Base-by-base conservation (phyloP, 1,140 invertebrate species). In the Bombus cullumanus region DNA sequence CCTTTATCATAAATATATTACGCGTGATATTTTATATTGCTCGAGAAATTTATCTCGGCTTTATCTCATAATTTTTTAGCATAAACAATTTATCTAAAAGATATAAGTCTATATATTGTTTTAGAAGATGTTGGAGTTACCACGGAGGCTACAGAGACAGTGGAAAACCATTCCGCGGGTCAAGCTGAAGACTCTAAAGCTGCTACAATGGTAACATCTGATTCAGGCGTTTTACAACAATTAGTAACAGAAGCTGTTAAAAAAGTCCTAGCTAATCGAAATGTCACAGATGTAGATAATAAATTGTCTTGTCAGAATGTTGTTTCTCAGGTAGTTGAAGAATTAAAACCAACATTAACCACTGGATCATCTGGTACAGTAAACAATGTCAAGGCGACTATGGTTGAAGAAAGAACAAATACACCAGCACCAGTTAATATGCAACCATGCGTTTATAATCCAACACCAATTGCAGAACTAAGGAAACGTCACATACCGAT, bases 381-480 rank as follows among this genome's bases (percentile, higher is more conserved):
- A 3, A 72, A 88, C 59, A 84, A 72, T 10, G 18, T 53, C 62
- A 31, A 71, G 3, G 9, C 72, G 0, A 72, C 53, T 39, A 79
- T 83, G 0, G 68, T 88, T n/a, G 91, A 92, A 3, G 92, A 90
- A 59, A 88, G 92, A 41, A 69, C 85, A 13, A 74, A 90, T 6
- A 86, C 89, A 31, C 69, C 92, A 1, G 72, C 89, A 5, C 43
- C 92, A 15, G 77, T 91, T 13, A 88, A 86, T 13, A 92, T 91
- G 76, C 88, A 91, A 75, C 74, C 90, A 18, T 93, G 93, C 66
- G 92, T 94, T 59, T 97, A 97, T 88, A 97, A 96, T 92, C 96
- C 96, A 25, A 97, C 96, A 0, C 96, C 96, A 0, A 96, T 97
- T 86, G 94, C 95, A 25, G 95, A 96, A 92, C 86, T 97, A 15